Evolutionary conservation across 1,140 invertebrate genomes (phyloP), one percentile per base, ranked within the genome.

Genomic region (Cryptotermes secundus): DNA sequence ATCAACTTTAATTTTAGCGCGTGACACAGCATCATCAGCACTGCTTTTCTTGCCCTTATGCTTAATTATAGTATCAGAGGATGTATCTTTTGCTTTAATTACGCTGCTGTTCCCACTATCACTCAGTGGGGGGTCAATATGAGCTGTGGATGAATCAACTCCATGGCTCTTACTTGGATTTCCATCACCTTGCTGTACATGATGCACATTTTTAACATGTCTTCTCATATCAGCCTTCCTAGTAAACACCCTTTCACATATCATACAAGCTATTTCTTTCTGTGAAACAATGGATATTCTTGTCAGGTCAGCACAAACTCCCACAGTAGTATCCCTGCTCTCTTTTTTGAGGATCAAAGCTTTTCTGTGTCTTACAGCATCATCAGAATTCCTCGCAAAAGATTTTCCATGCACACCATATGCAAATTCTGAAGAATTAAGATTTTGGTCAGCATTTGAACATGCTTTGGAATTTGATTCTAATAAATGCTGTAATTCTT

Each of bases 171-270:
- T n/a, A 31, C 26, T 31, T 72, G n/a, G 26, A 12, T 72, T 72
- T n/a, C n/a, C 59, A 72, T 24, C 26, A 24, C 0, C n/a, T n/a
- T n/a, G n/a, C 12, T 72, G 26, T 12, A 31, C 3, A 72, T 72
- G 26, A 72, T 72, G 59, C 14, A 72, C 59, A 72, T 72, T 72
- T n/a, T 31, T 72, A 72, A 72, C 59, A 31, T 72, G 59, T 31
- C 59, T 72, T n/a, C 31, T 72, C 59, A 72, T n/a, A 72, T 72
- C 59, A 72, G 59, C 80, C 80, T 81, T 59, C 53, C 45, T 83
- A 19, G 45, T 49, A 31, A 42, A 31, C 34, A 19, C 9, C 26
- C 35, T 16, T 49, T 19, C 80, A 81, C 35, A 81, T 34, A 38
- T 26, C 26, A 22, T 38, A 26, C 42, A 45, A 0, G 7, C 2